phyloP scores from a whole-genome alignment of 1,140 invertebrate genomes.

The Dufourea novaeangliae region DNA sequence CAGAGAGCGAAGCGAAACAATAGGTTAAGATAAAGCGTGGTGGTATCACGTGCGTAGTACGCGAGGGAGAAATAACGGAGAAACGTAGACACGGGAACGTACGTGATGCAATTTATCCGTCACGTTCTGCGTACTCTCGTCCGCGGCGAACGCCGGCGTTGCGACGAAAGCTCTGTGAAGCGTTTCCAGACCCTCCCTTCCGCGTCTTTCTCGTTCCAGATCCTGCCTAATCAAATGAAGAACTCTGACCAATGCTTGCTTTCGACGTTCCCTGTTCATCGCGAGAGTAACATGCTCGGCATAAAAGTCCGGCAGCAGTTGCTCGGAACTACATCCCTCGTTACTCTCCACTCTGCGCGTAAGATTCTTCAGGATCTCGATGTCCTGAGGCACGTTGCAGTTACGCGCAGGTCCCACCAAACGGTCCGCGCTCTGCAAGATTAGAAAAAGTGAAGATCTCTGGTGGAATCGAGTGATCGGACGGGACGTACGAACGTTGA shows the following conservation, averaged over 20 bases:
- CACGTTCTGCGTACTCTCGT: slow-evolving; percentile 95
- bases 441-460: not conserved
- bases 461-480: not conserved
- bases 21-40: not conserved
- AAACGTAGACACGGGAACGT: too few species aligned
- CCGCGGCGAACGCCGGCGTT: slow-evolving; percentile 93
- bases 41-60: not conserved
- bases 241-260: slow-evolving; percentile 90
- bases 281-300: slow-evolving; percentile 95
- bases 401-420: slow-evolving; percentile 86
- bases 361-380: slow-evolving; percentile 85
- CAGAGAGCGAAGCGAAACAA: not conserved
- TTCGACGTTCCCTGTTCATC: slow-evolving; percentile 95
- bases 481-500: not conserved
- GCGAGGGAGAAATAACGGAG: not conserved
- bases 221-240: slow-evolving; percentile 92
- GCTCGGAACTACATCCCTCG: slow-evolving; percentile 83
- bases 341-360: slow-evolving; percentile 81
- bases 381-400: slow-evolving; percentile 89
- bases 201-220: slow-evolving; percentile 91
- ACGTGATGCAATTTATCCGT: slow-evolving; percentile 95
- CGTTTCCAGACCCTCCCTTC: slow-evolving; percentile 93
- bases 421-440: slow-evolving; percentile 85
- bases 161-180: slow-evolving; percentile 94
- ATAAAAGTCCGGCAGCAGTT: slow-evolving; percentile 95